Percentiles rank a stretch among this genome's conserved stretches.
These are phyloP conservation scores for Perizoma affinitatum DNA, from an alignment of 2,888 invertebrate genomes.

Conservation along the genomic window DNA sequence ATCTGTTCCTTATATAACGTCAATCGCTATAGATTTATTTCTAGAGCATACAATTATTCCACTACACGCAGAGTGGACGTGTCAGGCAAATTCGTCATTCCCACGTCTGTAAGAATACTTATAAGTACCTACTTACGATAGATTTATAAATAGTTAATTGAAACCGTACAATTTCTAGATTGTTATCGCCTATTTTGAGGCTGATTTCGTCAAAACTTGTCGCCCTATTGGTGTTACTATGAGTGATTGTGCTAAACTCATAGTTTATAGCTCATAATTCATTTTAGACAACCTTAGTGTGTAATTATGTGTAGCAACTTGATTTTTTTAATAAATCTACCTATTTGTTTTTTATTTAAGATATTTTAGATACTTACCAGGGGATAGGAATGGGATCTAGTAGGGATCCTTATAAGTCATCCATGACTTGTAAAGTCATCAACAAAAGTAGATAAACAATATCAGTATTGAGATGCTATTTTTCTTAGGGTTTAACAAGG, in stretches of 20 bases:
- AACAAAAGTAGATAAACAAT: no score
- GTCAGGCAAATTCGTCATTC: conserved; percentile 15
- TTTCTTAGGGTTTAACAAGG: no score
- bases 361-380: conserved; percentile 47
- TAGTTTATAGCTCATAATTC: conserved; percentile 74
- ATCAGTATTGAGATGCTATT: no score
- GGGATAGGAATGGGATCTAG: conserved; percentile 43
- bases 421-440: conserved; percentile 6
- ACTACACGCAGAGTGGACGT: conserved; percentile 13
- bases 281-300: conserved; percentile 68
- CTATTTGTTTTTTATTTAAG: conserved; percentile 49
- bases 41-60: conserved; percentile 20
- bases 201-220: conserved; percentile 42
- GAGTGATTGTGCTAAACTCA: conserved; percentile 84
- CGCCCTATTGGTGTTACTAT: conserved; percentile 75
- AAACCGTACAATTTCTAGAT: conserved; percentile 5
- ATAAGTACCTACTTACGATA: not conserved
- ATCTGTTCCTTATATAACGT: conserved; percentile 9
- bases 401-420: conserved; percentile 14
- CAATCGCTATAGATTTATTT: conserved; percentile 24
- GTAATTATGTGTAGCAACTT: conserved; percentile 47
- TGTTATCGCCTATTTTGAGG: conserved; percentile 25
- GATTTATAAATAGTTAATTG: not conserved
- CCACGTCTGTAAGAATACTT: conserved; percentile 6
- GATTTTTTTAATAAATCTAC: conserved; percentile 54